Percentiles rank a stretch among this genome's conserved stretches.
These are phyloP conservation scores for Druon quercuslanigerum DNA, from an alignment of 1,140 invertebrate species.

Conservation along the genomic window DNA sequence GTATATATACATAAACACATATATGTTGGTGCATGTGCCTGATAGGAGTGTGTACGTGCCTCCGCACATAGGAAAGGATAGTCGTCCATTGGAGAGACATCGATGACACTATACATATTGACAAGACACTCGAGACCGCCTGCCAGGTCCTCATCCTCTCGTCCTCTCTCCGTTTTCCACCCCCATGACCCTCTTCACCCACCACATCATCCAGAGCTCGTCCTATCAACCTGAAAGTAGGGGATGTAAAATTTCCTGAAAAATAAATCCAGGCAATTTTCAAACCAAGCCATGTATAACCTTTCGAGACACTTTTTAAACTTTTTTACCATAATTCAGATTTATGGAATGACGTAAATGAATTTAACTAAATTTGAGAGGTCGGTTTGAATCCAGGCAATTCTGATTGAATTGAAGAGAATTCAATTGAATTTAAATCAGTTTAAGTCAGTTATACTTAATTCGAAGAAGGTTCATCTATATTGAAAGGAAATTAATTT, in stretches of 20 bases:
- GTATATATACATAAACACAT: neutral
- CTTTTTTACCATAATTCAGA: too few relatives aligned
- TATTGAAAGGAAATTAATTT: too few relatives aligned
- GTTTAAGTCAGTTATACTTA: too few relatives aligned
- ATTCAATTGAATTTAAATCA: too few relatives aligned
- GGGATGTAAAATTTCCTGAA: neutral
- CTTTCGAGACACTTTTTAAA: too few relatives aligned
- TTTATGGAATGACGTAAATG: too few relatives aligned
- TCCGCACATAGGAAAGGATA: constrained; percentile 43
- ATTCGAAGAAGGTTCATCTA: too few relatives aligned
- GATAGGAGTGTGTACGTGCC: constrained; percentile 44
- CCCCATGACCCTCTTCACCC: constrained; percentile 6
- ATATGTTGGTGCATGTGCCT: neutral
- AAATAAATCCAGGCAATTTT: neutral
- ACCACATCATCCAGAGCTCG: neutral
- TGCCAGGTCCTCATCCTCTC: constrained; percentile 44
- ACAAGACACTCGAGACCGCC: constrained; percentile 66
- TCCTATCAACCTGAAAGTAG: too few relatives aligned
- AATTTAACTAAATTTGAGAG: too few relatives aligned
- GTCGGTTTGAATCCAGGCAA: too few relatives aligned
- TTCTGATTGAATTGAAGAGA: too few relatives aligned
- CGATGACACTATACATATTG: constrained; percentile 75
- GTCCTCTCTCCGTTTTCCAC: constrained; percentile 27
- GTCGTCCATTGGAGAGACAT: constrained; percentile 69
- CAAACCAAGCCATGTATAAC: too few relatives aligned